Base-by-base conservation (phyloP, 2,888 invertebrate genomes). In the Thecocarcelia acutangulata region DNA sequence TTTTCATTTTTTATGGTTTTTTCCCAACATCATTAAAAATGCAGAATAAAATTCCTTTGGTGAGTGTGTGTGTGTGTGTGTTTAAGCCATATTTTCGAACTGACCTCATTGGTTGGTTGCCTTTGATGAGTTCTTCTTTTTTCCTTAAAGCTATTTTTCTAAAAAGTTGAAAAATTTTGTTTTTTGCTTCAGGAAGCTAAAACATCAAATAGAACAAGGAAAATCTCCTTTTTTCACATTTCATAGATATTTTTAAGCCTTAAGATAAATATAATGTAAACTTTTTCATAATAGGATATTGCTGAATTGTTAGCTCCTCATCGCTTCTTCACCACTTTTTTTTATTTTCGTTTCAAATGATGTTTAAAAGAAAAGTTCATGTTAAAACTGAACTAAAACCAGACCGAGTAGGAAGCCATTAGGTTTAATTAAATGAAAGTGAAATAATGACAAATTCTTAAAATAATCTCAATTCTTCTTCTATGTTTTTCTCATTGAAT, bases 61-160 rank as follows among this genome's bases (percentile, higher is more conserved):
- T 54, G 19, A n/a, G n/a, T n/a, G n/a, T n/a, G n/a, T n/a, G n/a
- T n/a, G n/a, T n/a, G n/a, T n/a, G n/a, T 24, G 48, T 63, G 63
- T 64, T 72, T 54, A 63, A 24, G 54, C 69, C 46, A 54, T 46
- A 68, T 44, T 61, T 69, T 42, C 70, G 54, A 76, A 64, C 33
- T 72, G 64, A 72, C 72, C 64, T 33, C 58, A 64, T 44, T 72
- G 64, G 70, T 66, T 70, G 48, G 70, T 59, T 70, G 48, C 37
- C 42, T 78, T 78, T 63, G 56, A 19, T 46, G 17, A 3, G n/a
- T 46, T 33, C 33, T 46, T 56, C n/a, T n/a, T 44, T 58, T 33
- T 50, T 17, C 12, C 19, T 8, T 37, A 42, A 15, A 6, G 11
- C 6, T 52, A 40, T 69, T 59, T 50, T 44, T 6, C 11, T 54